Evolutionary conservation across 2,113 vertebrate species (phyloP), one percentile per base, ranked within the genome.

Genomic region (Rhinichthys klamathensis): DNA sequence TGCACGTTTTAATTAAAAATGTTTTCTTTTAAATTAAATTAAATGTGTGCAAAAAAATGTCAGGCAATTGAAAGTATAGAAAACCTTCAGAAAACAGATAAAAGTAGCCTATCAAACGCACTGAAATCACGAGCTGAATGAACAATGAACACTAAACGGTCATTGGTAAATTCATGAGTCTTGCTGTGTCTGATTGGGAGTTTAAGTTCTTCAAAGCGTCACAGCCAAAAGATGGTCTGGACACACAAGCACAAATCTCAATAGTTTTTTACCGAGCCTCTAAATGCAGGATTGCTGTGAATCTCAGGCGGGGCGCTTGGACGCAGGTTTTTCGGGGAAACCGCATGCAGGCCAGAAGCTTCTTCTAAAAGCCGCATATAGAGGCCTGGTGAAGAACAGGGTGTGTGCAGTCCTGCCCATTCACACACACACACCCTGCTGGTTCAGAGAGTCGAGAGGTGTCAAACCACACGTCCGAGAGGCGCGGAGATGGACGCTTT

Each of bases 391-490:
- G 51, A 9, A 51, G 15, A 6, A 1, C 44, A 60, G 70, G 72
- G 69, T 9, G 85, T 76, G 70, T 46, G 15, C 44, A 25, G 58
- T 61, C 58, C 18, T 61, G 12, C 49, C 30, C 44, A 32, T 60
- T 82, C 44, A 81, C 58, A 87, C 86, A 82, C 61, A 72, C 83
- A 84, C 86, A 73, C 78, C 86, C 74, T 80, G 32, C 25, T 70
- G 79, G 65, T 16, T 69, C 65, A 80, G 77, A 0, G 51, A 72
- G 9, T 63, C n/a, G 77, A 83, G 38, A 91, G 87, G 92, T 94
- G 93, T 92, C 89, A 94, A 93, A 89, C 90, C 90, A 0, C 92
- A 91, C 46, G 87, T 78, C 54, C 32, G 67, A 49, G 70, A 13
- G 35, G 67, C 54, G 85, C 2, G 0, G 23, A 88, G 80, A 84